phyloP scores from a whole-genome alignment of 1,140 invertebrate species.

The Goniozus legneri region DNA sequence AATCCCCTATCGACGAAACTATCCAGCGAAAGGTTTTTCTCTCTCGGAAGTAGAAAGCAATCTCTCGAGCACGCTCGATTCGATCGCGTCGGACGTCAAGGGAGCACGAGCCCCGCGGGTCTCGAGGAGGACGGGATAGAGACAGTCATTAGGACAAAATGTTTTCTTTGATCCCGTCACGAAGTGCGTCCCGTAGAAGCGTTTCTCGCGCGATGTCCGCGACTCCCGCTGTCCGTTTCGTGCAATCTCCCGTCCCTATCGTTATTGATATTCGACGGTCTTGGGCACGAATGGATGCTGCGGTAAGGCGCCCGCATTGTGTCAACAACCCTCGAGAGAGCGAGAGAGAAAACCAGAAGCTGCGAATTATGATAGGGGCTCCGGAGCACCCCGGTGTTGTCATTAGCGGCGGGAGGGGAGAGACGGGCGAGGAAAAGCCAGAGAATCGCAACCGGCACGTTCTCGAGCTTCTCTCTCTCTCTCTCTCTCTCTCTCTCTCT shows the following conservation, averaged over 20 bases:
- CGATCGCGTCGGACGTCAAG: slow-evolving; percentile 11
- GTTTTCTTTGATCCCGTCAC: slow-evolving; percentile 40
- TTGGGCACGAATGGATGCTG: slow-evolving; percentile 39
- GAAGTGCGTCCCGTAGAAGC: slow-evolving; percentile 24
- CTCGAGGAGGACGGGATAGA: background rate
- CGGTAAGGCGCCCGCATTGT: slow-evolving; percentile 45
- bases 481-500: background rate
- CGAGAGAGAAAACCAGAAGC: slow-evolving; percentile 43
- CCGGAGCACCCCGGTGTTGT: slow-evolving; percentile 35
- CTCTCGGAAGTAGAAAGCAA: too few species aligned
- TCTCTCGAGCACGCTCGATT: slow-evolving; percentile 17
- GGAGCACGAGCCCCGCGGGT: slow-evolving; percentile 17
- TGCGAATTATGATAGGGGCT: slow-evolving; percentile 46
- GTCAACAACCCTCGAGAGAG: slow-evolving; percentile 42
- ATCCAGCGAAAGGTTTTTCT: too few species aligned
- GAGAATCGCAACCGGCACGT: background rate
- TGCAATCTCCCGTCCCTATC: slow-evolving; percentile 24
- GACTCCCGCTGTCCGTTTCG: slow-evolving; percentile 4
- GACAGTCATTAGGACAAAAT: slow-evolving; percentile 33
- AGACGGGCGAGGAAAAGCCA: background rate
- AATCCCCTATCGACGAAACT: too few species aligned
- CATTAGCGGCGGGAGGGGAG: slow-evolving; percentile 28
- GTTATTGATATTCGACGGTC: slow-evolving; percentile 37
- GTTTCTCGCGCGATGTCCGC: background rate
- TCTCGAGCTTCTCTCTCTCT: background rate